Conservation (phyloP, 2,113 vertebrate species). For the Syngnathus floridae region DNA sequence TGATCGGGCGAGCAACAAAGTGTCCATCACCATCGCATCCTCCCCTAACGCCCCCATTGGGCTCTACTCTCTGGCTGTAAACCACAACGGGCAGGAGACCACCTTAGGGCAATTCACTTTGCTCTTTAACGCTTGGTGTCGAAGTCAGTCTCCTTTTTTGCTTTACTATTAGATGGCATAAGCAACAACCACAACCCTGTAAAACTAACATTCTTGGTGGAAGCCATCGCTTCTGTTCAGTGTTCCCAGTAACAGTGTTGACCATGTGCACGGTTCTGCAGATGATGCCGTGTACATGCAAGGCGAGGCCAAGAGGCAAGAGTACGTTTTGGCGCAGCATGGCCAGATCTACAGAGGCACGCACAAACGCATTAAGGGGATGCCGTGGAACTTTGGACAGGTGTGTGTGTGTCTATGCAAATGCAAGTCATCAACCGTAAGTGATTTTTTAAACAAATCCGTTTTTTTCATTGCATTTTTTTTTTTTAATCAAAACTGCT, state of each 20-base stretch:
- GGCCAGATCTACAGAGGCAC: constrained; percentile 80
- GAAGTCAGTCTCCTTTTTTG: constrained; percentile 8
- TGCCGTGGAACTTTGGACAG: constrained; percentile 86
- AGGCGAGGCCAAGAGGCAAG: constrained; percentile 60
- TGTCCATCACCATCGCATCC: constrained; percentile 67
- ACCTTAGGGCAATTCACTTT: constrained; percentile 72
- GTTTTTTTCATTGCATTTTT: too few species aligned
- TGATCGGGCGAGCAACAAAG: constrained; percentile 39
- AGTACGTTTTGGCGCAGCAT: constrained; percentile 80
- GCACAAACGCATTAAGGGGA: constrained; percentile 57
- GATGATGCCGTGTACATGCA: constrained; percentile 77
- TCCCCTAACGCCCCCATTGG: constrained; percentile 72
- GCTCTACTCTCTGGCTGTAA: constrained; percentile 73
- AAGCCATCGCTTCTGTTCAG: too few species aligned
- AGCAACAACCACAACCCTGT: too few species aligned
- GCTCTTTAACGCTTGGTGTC: constrained; percentile 88
- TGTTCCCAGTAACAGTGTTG: not conserved
- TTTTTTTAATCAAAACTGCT: too few species aligned
- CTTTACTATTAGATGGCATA: too few species aligned
- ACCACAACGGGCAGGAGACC: constrained; percentile 69
- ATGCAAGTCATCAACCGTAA: too few species aligned
- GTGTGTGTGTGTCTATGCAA: constrained; percentile 48
- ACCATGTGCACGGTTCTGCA: constrained; percentile 33
- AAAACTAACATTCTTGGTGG: too few species aligned
- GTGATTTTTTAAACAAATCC: too few species aligned